Percentiles rank a stretch among this genome's conserved stretches.
Conservation (phyloP, 1,140 invertebrate genomes). For the Drosophila erecta region DNA sequence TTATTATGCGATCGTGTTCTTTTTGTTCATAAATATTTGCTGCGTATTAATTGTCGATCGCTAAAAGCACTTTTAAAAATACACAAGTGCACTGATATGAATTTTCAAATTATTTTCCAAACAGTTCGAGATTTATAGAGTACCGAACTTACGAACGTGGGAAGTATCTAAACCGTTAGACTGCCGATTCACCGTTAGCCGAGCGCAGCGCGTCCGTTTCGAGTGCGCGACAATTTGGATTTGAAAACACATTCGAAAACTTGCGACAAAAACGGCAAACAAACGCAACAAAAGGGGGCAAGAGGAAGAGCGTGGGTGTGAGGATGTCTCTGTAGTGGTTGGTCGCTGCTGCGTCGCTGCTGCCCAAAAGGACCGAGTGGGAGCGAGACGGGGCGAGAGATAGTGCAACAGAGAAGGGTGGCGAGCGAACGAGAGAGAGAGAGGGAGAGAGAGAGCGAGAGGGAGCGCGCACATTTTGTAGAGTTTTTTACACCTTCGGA, state of each 20-base stretch:
- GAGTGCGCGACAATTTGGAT: constrained; percentile 81
- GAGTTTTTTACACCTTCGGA: constrained; percentile 67
- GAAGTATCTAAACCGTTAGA: constrained; percentile 1
- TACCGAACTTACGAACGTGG: not conserved
- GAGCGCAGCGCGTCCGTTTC: constrained; percentile 76
- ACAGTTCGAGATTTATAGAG: not conserved
- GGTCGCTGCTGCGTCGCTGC: constrained; percentile 29
- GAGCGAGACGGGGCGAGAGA: constrained; percentile 24
- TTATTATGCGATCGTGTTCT: not conserved
- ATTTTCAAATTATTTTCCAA: not conserved
- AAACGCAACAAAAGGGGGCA: constrained; percentile 47
- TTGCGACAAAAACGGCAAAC: constrained; percentile 79
- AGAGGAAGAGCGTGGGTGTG: constrained; percentile 27
- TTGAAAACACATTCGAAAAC: constrained; percentile 80
- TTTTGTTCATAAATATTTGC: not conserved
- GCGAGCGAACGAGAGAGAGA: constrained; percentile 21
- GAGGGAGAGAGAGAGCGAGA: constrained; percentile 34
- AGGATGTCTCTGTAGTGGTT: constrained; percentile 64
- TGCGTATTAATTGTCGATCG: not conserved
- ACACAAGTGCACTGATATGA: constrained; percentile 2
- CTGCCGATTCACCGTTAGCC: constrained; percentile 32
- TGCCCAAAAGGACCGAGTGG: constrained; percentile 25
- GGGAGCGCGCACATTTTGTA: constrained; percentile 60
- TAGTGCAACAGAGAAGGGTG: constrained; percentile 12
- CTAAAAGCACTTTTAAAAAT: not conserved